phyloP scores from a whole-genome alignment of 2,888 invertebrate species.

The Helicoverpa assulta region DNA sequence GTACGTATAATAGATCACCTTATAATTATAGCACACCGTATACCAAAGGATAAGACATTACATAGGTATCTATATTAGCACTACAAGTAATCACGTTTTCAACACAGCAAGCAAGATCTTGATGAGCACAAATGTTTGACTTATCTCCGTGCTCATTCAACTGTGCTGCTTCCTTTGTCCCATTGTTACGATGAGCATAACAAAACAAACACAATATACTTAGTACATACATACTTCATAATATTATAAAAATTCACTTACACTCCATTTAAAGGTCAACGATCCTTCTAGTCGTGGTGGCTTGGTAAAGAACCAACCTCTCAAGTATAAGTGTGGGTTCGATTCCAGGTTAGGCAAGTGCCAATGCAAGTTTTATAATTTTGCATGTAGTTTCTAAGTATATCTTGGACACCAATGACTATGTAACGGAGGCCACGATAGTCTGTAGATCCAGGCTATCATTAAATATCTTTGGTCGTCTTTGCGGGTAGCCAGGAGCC shows the following conservation, averaged over 20 bases:
- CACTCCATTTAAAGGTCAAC: constrained; percentile 37
- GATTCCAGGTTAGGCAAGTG: no score
- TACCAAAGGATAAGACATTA: not conserved
- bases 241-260: constrained; percentile 25
- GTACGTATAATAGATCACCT: no score
- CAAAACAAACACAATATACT: constrained; percentile 37
- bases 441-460: no score
- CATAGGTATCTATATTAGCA: not conserved
- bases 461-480: no score
- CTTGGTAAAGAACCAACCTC: no score
- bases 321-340: no score
- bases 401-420: no score
- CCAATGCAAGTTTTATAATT: no score
- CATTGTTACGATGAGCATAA: constrained; percentile 34
- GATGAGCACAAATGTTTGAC: constrained; percentile 30
- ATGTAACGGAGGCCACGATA: no score
- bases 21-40: no score
- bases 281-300: constrained; percentile 28
- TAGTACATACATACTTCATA: constrained; percentile 19
- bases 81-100: constrained; percentile 7
- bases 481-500: no score
- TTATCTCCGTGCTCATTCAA: constrained; percentile 33
- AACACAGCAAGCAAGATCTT: constrained; percentile 12
- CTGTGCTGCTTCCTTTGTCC: constrained; percentile 28
- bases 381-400: no score